Base-by-base conservation (phyloP, 2,113 vertebrate genomes). In the Eolophus roseicapilla region DNA sequence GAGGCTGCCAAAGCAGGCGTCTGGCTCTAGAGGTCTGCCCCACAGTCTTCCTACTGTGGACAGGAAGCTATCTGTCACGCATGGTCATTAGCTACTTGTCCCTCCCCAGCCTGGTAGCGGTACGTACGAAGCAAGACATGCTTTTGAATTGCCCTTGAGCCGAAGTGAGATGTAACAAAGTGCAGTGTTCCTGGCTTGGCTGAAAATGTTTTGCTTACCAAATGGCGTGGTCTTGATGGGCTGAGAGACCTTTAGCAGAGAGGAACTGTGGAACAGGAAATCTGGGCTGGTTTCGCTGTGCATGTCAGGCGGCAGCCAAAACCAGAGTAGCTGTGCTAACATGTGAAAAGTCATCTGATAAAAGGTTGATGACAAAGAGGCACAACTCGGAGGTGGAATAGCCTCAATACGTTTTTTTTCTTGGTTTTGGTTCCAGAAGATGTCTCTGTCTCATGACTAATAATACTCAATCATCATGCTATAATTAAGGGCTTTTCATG, bases 401-500 rank as follows among this genome's bases (percentile, higher is more conserved):
- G 69, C 75, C 86, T 88, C 90, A 84, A 41, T 80, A 52, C 4
- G 7, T 49, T 92, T 27, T 82, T 62, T 75, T 84, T 84, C 77
- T 94, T 87, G 53, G 52, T 94, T 88, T 94, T 91, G 77, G n/a
- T 96, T 96, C 88, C 91, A 94, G 86, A 89, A 93, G 83, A 82
- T 89, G 91, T 75, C 59, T 96, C 74, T 82, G 47, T 95, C 88
- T 94, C 74, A 89, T 93, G 81, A 95, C 88, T 96, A 95, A 96
- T 91, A 87, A 77, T 85, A 87, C 41, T 95, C 90, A 94, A 76
- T 95, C 88, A 94, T 87, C 94, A 63, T 92, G 86, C 77, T 93
- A 82, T 96, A 96, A 96, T 96, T 93, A 96, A 96, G 90, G 89
- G 92, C 90, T 95, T 97, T 94, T 92, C 88, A 73, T 86, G 83